Base-by-base conservation (phyloP, 2,888 invertebrate genomes). In the Zygogramma bicolorata region DNA sequence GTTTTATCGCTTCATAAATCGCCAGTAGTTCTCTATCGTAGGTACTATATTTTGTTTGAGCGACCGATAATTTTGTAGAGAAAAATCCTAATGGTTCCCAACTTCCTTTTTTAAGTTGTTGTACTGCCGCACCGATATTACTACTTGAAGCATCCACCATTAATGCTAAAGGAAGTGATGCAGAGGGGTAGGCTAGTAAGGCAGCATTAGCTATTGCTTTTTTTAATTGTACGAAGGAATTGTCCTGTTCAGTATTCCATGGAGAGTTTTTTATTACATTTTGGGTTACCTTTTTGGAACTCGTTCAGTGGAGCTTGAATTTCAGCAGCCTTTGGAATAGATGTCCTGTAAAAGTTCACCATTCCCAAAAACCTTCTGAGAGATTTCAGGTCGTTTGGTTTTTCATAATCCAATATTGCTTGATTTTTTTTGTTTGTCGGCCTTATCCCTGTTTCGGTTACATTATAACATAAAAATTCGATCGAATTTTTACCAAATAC, bases 401-500 rank as follows among this genome's bases (percentile, higher is more conserved):
- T 70, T 3, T 60, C 27, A 38, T 25, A 29, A 29, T 34, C n/a
- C n/a, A 22, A 20, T 2, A 22, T 38, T 6, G 15, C 8, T 40
- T 61, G 18, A 13, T 22, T 29, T 58, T 29, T 58, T 22, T n/a
- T 6, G 13, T n/a, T n/a, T 8, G 40, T 13, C 6, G 60, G 65
- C 31, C 53, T 58, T n/a, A 42, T 63, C 7, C 18, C 29, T 20
- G 34, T 34, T 60, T 58, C 60, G 85, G 83, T 67, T 85, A 13
- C 76, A 68, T 29, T 27, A 58, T 58, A 58, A 7, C 58, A 2
- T n/a, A 6, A n/a, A 15, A 29, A 13, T 8, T n/a, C 58, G 0
- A 58, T n/a, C 1, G 58, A 58, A 7, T 27, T 10, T 27, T 58
- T 25, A 0, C 13, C 27, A 7, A 57, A 57, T 25, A 20, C 18